phyloP scores from a whole-genome alignment of 2,797 vertebrate genomes.

The Poecilia gillii region DNA sequence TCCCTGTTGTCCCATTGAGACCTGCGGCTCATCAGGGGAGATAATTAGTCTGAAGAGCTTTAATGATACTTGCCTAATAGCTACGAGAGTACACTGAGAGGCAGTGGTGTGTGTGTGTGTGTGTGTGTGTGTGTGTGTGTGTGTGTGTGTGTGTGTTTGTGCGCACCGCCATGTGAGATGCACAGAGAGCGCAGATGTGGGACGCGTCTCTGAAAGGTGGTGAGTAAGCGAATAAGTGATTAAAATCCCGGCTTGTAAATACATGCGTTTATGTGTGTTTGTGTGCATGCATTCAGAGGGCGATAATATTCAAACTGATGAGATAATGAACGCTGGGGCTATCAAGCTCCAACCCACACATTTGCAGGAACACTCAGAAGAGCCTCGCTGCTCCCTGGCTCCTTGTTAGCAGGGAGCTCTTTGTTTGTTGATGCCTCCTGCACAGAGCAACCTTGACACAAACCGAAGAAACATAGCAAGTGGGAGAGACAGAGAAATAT shows the following conservation, averaged over 20 bases:
- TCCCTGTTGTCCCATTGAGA: conserved; percentile 65
- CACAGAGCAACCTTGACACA: conserved; percentile 28
- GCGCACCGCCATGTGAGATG: conserved; percentile 30
- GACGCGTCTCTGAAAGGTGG: conserved; percentile 22
- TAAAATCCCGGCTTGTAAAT: conserved; percentile 53
- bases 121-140: conserved; percentile 1
- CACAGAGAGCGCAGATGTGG: conserved; percentile 29
- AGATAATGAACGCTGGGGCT: conserved; percentile 43
- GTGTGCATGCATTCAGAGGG: conserved; percentile 14
- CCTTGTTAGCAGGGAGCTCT: conserved; percentile 24
- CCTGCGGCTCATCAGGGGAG: conserved; percentile 69
- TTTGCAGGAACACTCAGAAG: conserved; percentile 1
- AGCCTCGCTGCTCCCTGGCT: conserved; percentile 22
- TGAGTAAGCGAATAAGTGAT: conserved; percentile 41
- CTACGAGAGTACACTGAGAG: conserved; percentile 56
- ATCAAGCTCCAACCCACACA: conserved; percentile 16
- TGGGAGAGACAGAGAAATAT: conserved; percentile 17
- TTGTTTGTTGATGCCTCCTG: conserved; percentile 9
- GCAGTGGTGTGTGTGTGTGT: conserved; percentile 25
- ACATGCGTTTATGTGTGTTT: conserved; percentile 26
- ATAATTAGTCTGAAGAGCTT: conserved; percentile 77
- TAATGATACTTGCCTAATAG: conserved; percentile 73
- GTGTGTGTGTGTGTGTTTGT: conserved; percentile 10
- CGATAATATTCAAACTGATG: conserved; percentile 33
- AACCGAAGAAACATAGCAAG: conserved; percentile 9